Evolutionary conservation across 2,113 vertebrate species (phyloP).

Genomic region (Phocoena sinus): DNA sequence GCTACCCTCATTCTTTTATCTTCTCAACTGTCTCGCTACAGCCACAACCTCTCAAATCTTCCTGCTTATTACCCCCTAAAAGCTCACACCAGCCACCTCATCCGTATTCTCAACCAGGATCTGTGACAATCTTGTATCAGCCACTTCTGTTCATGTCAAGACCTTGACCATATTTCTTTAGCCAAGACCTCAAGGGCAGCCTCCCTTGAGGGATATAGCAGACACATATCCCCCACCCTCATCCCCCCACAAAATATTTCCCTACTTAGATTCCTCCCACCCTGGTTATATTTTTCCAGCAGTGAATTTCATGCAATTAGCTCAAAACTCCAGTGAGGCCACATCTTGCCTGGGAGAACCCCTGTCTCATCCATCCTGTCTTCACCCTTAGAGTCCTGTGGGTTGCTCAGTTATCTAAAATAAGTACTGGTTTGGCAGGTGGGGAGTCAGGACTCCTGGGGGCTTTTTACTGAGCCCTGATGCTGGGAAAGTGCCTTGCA

Average conservation of each 20-base stretch:
- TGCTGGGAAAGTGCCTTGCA: not conserved
- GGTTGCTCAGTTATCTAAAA: conserved; percentile 22
- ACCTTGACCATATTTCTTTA: not conserved
- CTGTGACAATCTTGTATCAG: not conserved
- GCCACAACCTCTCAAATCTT: not conserved
- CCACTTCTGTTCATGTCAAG: conserved; percentile 1
- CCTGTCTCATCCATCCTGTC: not conserved
- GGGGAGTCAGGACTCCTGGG: conserved; percentile 8
- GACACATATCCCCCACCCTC: not conserved
- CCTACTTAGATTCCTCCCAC: not conserved
- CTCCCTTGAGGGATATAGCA: not conserved
- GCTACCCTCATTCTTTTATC: not conserved
- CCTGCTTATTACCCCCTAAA: not conserved
- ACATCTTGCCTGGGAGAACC: not conserved
- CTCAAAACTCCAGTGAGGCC: not conserved
- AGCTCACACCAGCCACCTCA: not conserved
- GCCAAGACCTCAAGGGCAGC: not conserved
- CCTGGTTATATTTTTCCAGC: not conserved
- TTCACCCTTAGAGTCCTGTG: not conserved
- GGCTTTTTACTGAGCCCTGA: conserved; percentile 35
- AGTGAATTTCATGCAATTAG: conserved; percentile 27
- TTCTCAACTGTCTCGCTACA: not conserved
- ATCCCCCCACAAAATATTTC: not conserved
- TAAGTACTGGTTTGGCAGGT: conserved; percentile 19
- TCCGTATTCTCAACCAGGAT: not conserved